phyloP scores from a whole-genome alignment of 2,797 vertebrate species.

The Astyanax mexicanus region DNA sequence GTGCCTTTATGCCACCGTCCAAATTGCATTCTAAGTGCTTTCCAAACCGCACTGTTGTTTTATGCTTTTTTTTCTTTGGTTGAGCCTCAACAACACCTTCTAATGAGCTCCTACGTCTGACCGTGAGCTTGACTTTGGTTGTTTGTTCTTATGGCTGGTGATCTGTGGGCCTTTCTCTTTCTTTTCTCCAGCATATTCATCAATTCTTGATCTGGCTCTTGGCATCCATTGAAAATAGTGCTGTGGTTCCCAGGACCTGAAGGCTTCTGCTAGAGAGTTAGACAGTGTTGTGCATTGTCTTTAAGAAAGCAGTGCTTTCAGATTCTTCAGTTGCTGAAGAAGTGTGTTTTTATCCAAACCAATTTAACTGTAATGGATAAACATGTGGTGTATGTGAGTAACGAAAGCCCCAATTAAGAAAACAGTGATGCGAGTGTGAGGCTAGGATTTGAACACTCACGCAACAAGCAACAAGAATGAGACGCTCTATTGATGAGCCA shows the following conservation, averaged over 20 bases:
- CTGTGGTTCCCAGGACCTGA: neutral
- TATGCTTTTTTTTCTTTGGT: neutral
- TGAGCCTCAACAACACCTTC: constrained; percentile 1
- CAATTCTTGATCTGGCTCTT: neutral
- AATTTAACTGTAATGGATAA: constrained; percentile 50
- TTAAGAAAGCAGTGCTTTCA: constrained; percentile 46
- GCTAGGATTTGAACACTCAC: constrained; percentile 53
- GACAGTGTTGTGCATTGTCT: constrained; percentile 54
- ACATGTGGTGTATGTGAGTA: constrained; percentile 42
- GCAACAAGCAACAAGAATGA: constrained; percentile 39
- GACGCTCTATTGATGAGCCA: constrained; percentile 32
- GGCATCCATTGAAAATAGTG: neutral
- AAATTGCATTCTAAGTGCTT: constrained; percentile 24
- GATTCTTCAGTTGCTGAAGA: too few relatives aligned
- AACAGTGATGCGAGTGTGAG: neutral
- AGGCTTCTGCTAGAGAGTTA: constrained; percentile 4
- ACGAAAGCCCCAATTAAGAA: constrained; percentile 43
- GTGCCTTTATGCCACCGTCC: constrained; percentile 12
- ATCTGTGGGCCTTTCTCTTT: constrained; percentile 18
- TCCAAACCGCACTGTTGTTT: constrained; percentile 8
- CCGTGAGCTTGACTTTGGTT: constrained; percentile 7
- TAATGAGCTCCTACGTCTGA: neutral
- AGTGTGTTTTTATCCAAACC: constrained; percentile 58
- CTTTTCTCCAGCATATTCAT: neutral
- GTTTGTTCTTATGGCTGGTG: neutral